A percentile compares a stretch with the other conserved stretches of the same genome.
phyloP scores from a whole-genome alignment of 2,888 invertebrate species.

The Ctena decussata region DNA sequence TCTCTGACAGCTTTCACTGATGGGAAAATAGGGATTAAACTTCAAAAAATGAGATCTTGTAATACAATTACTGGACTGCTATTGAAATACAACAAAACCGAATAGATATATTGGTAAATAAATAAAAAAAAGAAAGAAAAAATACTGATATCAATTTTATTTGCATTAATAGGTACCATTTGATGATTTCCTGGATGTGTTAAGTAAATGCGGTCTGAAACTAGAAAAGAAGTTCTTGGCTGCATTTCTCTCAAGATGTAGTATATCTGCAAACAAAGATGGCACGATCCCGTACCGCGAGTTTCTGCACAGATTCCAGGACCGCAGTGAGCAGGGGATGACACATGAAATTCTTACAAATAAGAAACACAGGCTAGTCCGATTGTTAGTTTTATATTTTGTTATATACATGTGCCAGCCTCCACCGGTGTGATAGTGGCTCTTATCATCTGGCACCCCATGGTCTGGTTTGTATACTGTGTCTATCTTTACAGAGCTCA shows the following conservation, averaged over 20 bases:
- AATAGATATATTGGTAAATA: too few species aligned
- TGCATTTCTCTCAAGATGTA: constrained; percentile 85
- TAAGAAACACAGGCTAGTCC: constrained; percentile 84
- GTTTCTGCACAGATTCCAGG: constrained; percentile 86
- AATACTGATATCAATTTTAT: too few species aligned
- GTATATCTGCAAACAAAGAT: constrained; percentile 77
- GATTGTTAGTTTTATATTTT: constrained; percentile 62
- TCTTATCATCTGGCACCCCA: background rate
- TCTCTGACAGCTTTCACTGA: too few species aligned
- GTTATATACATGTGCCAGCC: background rate
- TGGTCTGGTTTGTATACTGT: constrained; percentile 58
- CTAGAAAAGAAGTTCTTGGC: constrained; percentile 84
- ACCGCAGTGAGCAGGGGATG: constrained; percentile 86
- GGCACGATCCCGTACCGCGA: constrained; percentile 85
- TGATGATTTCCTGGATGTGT: constrained; percentile 83
- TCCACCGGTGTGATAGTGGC: background rate
- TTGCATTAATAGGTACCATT: constrained; percentile 81
- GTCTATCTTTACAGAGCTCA: too few species aligned
- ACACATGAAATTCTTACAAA: constrained; percentile 85
- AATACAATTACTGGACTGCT: too few species aligned
- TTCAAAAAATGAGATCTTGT: too few species aligned
- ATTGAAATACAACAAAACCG: too few species aligned
- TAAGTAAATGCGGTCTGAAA: constrained; percentile 79
- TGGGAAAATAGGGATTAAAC: too few species aligned
- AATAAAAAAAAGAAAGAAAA: too few species aligned